These are phyloP conservation scores for Melieria picta DNA, from an alignment of 2,888 invertebrate species.

Conservation along the genomic window DNA sequence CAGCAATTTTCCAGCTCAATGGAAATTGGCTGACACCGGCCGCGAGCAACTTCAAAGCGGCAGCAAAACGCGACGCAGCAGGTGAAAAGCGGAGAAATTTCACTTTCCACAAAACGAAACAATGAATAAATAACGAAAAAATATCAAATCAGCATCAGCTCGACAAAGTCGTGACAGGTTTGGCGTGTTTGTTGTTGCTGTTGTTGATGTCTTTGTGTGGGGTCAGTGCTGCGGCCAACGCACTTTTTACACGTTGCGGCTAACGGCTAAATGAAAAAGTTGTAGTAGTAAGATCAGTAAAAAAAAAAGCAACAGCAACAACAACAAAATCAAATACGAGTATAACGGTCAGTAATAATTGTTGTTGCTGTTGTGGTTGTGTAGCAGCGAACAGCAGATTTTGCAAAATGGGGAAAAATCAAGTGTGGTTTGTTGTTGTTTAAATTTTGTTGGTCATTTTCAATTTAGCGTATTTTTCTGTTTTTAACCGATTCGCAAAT, in stretches of 20 bases:
- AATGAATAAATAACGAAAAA: not conserved
- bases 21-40: not conserved
- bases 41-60: not conserved
- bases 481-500: no score
- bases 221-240: slow-evolving; percentile 34
- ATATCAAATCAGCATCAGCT: not conserved
- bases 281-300: not conserved
- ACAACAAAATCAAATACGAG: not conserved
- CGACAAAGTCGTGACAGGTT: slow-evolving; percentile 6
- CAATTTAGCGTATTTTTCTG: no score
- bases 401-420: no score
- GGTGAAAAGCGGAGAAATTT: slow-evolving; percentile 50
- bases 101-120: slow-evolving; percentile 50
- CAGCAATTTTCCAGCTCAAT: no score
- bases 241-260: slow-evolving; percentile 19
- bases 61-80: not conserved
- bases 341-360: slow-evolving; percentile 13
- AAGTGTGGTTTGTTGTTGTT: not conserved
- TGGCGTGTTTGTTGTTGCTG: not conserved
- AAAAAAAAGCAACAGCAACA: slow-evolving; percentile 11
- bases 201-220: slow-evolving; percentile 9
- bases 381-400: no score
- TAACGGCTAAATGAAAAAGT: slow-evolving; percentile 5
- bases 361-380: not conserved
- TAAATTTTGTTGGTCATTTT: not conserved